These are phyloP conservation scores for Papilio xuthus DNA, from an alignment of 1,140 invertebrate genomes.

Conservation along the genomic window DNA sequence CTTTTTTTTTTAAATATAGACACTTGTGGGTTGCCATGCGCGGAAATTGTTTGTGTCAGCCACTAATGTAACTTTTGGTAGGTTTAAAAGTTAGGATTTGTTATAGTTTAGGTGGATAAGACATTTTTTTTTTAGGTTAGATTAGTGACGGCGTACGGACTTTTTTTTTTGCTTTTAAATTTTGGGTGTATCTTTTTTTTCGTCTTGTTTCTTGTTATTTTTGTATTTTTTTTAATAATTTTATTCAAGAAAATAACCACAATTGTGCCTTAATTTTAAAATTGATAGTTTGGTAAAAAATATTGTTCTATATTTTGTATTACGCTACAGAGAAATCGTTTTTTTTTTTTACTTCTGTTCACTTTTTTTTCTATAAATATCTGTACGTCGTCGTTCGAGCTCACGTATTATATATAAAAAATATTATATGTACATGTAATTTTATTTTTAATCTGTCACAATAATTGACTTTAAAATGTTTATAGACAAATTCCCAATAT, in stretches of 20 bases:
- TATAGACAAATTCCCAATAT: slow-evolving; percentile 38
- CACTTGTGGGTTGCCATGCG: slow-evolving; percentile 1
- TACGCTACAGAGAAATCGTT: too few species aligned
- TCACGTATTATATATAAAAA: slow-evolving; percentile 27
- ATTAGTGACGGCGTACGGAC: neutral
- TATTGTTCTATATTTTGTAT: too few species aligned
- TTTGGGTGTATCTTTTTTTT: too few species aligned
- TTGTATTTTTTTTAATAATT: neutral
- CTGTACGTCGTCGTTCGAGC: slow-evolving; percentile 8
- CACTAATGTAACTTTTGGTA: neutral
- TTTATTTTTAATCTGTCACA: slow-evolving; percentile 32
- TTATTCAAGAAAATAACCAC: neutral
- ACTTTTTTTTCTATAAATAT: neutral
- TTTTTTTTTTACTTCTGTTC: too few species aligned
- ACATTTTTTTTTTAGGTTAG: neutral
- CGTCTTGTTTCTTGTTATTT: too few species aligned
- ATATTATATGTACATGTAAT: neutral
- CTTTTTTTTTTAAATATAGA: slow-evolving; percentile 16
- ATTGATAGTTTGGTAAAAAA: neutral
- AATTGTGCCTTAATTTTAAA: neutral
- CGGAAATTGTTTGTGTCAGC: neutral
- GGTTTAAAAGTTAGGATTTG: neutral
- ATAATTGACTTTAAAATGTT: slow-evolving; percentile 34
- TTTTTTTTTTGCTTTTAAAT: neutral
- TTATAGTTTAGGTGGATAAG: neutral